These are phyloP conservation scores for Epizoanthus stellaris DNA, from an alignment of 92 coral and sea anemone genomes.

Conservation along the genomic window DNA sequence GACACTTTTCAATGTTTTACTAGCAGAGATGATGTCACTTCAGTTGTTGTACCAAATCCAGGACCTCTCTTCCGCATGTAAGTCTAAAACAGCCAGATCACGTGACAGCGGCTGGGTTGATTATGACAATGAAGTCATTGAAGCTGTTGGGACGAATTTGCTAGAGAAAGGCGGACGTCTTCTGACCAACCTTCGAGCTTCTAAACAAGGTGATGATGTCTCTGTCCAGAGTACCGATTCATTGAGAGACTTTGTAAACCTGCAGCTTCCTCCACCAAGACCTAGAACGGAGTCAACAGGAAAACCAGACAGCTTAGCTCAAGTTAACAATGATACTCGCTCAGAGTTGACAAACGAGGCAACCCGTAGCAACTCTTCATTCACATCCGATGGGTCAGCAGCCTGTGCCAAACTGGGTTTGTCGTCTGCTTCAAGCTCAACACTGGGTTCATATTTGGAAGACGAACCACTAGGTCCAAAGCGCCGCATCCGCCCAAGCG, in stretches of 20 bases:
- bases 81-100: constrained; percentile 64
- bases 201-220: constrained; percentile 65
- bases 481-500: constrained; percentile 66
- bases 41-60: constrained; percentile 91
- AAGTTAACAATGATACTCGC: constrained; percentile 2
- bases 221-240: constrained; percentile 81
- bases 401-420: not conserved
- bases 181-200: constrained; percentile 73
- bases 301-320: not conserved
- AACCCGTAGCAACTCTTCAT: constrained; percentile 22
- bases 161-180: constrained; percentile 87
- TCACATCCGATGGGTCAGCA: constrained; percentile 14
- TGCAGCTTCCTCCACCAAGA: constrained; percentile 75
- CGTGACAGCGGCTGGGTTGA: constrained; percentile 95
- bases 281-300: constrained; percentile 33
- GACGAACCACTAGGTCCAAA: constrained; percentile 85
- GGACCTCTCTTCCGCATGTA: constrained; percentile 84
- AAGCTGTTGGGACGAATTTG: constrained; percentile 74
- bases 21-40: constrained; percentile 92
- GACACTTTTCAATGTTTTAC: constrained; percentile 79
- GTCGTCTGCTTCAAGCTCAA: constrained; percentile 71
- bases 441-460: constrained; percentile 82
- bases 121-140: constrained; percentile 82
- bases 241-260: constrained; percentile 67
- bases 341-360: constrained; percentile 38